Evolutionary conservation across 1,140 invertebrate species (phyloP).

Genomic region (Copidosoma floridanum): DNA sequence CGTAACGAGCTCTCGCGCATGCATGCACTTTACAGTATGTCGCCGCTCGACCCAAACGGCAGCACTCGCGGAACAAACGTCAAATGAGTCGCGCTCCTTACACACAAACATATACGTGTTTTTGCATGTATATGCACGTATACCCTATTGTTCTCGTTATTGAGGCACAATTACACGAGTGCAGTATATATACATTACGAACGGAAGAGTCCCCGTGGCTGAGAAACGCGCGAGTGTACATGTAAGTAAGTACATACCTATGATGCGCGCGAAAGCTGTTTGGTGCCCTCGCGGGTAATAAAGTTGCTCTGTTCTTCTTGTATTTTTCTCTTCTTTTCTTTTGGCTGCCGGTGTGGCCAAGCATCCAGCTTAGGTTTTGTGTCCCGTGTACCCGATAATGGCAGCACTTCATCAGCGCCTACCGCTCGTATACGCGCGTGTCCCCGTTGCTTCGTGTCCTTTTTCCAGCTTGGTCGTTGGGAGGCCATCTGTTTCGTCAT

Average conservation of each 20-base stretch:
- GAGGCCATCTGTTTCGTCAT: constrained; percentile 58
- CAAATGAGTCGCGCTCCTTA: too few species aligned
- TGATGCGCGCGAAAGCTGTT: constrained; percentile 20
- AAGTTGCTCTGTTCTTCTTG: constrained; percentile 38
- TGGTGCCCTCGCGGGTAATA: constrained; percentile 52
- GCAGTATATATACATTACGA: too few species aligned
- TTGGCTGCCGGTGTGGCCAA: too few species aligned
- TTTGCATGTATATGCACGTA: too few species aligned
- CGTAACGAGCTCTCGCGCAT: not conserved
- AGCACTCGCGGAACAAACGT: not conserved
- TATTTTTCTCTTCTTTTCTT: too few species aligned
- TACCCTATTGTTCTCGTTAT: constrained; percentile 35
- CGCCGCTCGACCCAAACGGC: not conserved
- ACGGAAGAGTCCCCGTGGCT: too few species aligned
- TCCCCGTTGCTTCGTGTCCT: constrained; percentile 22
- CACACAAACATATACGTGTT: too few species aligned
- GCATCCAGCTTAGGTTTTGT: constrained; percentile 49
- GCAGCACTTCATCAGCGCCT: constrained; percentile 52
- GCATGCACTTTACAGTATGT: constrained; percentile 22
- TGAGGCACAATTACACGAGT: constrained; percentile 36
- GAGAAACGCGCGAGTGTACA: not conserved
- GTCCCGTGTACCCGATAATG: constrained; percentile 52
- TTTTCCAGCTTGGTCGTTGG: constrained; percentile 25
- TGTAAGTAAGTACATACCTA: constrained; percentile 14
- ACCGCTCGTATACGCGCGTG: constrained; percentile 41